Base-by-base conservation (phyloP, 2,797 vertebrate genomes). In the Bucorvus abyssinicus region DNA sequence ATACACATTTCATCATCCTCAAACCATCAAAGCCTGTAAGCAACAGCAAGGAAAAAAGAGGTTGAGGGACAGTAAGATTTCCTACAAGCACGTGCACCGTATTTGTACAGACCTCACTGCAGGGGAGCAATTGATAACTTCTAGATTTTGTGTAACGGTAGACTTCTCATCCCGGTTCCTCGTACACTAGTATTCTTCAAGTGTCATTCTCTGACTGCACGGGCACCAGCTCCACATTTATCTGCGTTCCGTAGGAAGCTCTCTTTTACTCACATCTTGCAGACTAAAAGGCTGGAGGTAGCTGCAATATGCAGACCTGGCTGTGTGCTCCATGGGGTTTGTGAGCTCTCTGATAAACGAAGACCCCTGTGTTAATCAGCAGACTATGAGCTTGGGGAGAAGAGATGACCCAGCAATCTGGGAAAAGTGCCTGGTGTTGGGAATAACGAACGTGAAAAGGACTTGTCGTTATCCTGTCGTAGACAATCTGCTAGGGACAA, bases 51-150 rank as follows among this genome's bases (percentile, higher is more conserved):
- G 60, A 29, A 38, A 50, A 82, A 69, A 55, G 10, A 75, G 26
- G 9, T 42, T n/a, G 20, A 10, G 36, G 36, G 53, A 38, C 15
- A 40, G 29, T 23, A 69, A 75, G 4, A 7, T 77, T 73, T 77
- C 38, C 73, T 47, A 38, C 12, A 49, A 69, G 59, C 16, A 36
- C 1, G 1, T 27, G 9, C 11, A 27, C 29, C 0, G 0, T 63
- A 9, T 88, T 85, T 79, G 73, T 38, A 49, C 32, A 90, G 55
- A 34, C 18, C 32, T 80, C 27, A 9, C 15, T 47, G 64, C 5
- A 9, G 42, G 21, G 70, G 30, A 74, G 27, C 38, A 50, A 2
- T 20, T 27, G 29, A 5, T n/a, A 76, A 11, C 52, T 42, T 91
- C 26, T 34, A 17, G 38, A 50, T 67, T 71, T 61, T 47, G 32